Evolutionary conservation across 2,113 vertebrate genomes (phyloP), one percentile per base, ranked within the genome.

Genomic region (Oncorhynchus clarkii): DNA sequence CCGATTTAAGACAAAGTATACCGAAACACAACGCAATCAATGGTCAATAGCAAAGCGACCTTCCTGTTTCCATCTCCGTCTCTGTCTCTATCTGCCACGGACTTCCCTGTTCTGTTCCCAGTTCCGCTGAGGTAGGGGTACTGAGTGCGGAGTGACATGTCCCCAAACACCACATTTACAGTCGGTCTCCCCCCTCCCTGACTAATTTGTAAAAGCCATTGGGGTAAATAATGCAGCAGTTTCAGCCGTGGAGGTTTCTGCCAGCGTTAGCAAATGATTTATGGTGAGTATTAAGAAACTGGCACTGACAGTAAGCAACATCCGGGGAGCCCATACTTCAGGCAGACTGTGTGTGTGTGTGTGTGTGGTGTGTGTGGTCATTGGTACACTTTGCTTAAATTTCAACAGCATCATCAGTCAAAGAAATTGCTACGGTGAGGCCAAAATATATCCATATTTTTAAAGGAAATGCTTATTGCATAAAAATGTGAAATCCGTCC

Each of bases 191-290:
- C 8, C 8, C 39, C 39, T 1, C 39, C 87, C 82, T 87, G 65
- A 89, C 68, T 29, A 71, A 80, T 88, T 79, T 87, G 82, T 85
- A 84, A 80, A 84, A 83, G 67, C 73, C 45, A 22, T 67, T 48
- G 27, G 75, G 78, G 77, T 71, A 80, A 73, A 72, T 80, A 71
- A 73, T 24, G 34, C 18, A 68, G 22, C 60, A 81, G 80, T 77
- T 72, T 45, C 71, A 29, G 39, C 18, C 27, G 78, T 24, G 48
- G 65, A 14, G 69, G 76, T 26, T 31, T 54, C 24, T 20, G 39
- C 34, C 59, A 1, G 31, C 2, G 16, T 18, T 59, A 70, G 27
- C 70, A 62, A 59, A 74, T 64, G 70, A 85, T 85, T 83, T 81
- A 85, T 76, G 69, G 69, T 24, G 34, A 68, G 45, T 49, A 20